phyloP scores from a whole-genome alignment of 2,113 vertebrate genomes.

The Uria lomvia region DNA sequence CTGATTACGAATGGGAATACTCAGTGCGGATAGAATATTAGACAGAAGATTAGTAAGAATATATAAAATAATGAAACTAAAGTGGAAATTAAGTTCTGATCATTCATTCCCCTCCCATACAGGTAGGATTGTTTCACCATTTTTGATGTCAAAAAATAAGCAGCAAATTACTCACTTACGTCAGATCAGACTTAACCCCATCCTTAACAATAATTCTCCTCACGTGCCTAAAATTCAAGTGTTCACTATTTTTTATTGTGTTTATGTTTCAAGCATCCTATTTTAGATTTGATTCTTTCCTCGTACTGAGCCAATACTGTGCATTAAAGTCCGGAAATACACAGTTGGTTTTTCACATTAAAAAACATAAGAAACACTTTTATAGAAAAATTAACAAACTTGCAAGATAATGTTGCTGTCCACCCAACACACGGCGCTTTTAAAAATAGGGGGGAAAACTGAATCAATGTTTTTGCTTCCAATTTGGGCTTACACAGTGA shows the following conservation, averaged over 20 bases:
- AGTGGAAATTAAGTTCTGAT: neutral
- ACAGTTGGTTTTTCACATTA: neutral
- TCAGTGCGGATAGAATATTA: neutral
- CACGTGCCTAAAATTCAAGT: neutral
- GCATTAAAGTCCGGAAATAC: neutral
- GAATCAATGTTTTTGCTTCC: neutral
- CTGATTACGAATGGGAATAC: neutral
- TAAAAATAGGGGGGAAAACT: rapidly evolving
- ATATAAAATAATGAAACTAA: neutral
- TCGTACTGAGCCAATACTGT: rapidly evolving
- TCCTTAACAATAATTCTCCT: neutral
- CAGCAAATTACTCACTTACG: neutral
- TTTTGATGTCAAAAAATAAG: neutral
- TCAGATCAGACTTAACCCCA: neutral
- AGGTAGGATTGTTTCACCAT: neutral
- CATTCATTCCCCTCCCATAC: neutral
- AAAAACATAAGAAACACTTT: neutral
- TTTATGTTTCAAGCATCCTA: neutral
- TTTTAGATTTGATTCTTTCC: neutral
- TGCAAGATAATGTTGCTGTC: neutral
- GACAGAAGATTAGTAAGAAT: neutral
- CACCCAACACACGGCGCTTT: neutral
- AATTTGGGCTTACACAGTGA: neutral
- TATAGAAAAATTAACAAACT: neutral
- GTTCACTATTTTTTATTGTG: neutral